These are phyloP conservation scores for Progne subis DNA, from an alignment of 2,113 vertebrate species.

Conservation along the genomic window DNA sequence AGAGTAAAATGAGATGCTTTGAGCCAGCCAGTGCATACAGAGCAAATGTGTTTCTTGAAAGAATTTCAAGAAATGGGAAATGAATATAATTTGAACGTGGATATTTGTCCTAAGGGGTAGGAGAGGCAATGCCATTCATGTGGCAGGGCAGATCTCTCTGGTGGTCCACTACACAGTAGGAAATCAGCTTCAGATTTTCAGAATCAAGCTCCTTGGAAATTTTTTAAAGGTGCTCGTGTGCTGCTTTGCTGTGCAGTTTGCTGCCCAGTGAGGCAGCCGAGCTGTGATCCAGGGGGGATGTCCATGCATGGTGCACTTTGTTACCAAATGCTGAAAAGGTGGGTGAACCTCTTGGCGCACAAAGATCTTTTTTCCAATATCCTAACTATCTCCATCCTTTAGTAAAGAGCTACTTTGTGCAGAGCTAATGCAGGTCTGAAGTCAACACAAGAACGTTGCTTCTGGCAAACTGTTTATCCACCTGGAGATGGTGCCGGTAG, in stretches of 20 bases:
- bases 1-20: not conserved
- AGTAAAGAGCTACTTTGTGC: not conserved
- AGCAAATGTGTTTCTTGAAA: not conserved
- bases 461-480: not conserved
- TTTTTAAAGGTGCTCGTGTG: not conserved
- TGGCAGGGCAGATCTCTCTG: not conserved
- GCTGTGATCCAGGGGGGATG: not conserved
- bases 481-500: rapidly evolving
- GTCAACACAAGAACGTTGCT: not conserved
- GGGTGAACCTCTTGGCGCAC: not conserved
- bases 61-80: not conserved
- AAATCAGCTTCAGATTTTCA: not conserved
- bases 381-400: not conserved
- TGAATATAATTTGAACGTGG: not conserved
- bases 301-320: rapidly evolving
- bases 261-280: rapidly evolving
- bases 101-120: not conserved
- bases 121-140: not conserved
- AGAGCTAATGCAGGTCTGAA: not conserved
- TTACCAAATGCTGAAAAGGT: not conserved
- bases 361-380: not conserved
- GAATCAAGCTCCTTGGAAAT: not conserved
- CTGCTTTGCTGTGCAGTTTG: not conserved
- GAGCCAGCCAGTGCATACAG: not conserved
- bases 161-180: rapidly evolving